Evolutionary conservation across 2,888 invertebrate genomes (phyloP).

Genomic region (Melanotus villosus): DNA sequence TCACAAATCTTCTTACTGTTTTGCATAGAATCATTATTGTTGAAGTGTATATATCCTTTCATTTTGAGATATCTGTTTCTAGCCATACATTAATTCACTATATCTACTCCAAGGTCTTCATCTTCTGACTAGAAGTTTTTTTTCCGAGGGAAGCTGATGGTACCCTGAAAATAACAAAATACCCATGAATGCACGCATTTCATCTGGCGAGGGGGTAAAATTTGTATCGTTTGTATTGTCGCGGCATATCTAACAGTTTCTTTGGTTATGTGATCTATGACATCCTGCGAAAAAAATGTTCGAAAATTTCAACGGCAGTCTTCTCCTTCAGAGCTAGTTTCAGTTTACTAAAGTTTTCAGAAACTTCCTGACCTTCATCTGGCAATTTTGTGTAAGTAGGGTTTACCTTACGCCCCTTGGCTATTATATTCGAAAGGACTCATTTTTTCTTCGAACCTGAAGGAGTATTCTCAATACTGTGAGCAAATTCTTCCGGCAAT

Average conservation of each 20-base stretch:
- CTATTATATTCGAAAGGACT: not conserved
- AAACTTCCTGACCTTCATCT: not conserved
- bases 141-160: slow-evolving; percentile 3
- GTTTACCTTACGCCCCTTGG: not conserved
- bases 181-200: not conserved
- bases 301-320: slow-evolving; percentile 8
- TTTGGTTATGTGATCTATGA: not conserved
- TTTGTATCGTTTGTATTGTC: not conserved
- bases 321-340: not conserved
- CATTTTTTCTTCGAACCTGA: not conserved
- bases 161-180: slow-evolving; percentile 4
- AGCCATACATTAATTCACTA: not conserved
- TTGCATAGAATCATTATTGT: not conserved
- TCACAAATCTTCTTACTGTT: not conserved
- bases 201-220: not conserved
- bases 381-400: slow-evolving; percentile 7
- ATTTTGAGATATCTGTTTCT: too few species aligned
- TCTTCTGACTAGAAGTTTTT: not conserved
- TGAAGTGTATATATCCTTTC: too few species aligned
- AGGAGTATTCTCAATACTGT: not conserved
- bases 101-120: not conserved
- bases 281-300: not conserved
- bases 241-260: not conserved
- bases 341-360: not conserved
- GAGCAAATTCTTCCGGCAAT: not conserved